phyloP scores from a whole-genome alignment of 1,140 invertebrate genomes.

The Diachasmimorpha longicaudata region DNA sequence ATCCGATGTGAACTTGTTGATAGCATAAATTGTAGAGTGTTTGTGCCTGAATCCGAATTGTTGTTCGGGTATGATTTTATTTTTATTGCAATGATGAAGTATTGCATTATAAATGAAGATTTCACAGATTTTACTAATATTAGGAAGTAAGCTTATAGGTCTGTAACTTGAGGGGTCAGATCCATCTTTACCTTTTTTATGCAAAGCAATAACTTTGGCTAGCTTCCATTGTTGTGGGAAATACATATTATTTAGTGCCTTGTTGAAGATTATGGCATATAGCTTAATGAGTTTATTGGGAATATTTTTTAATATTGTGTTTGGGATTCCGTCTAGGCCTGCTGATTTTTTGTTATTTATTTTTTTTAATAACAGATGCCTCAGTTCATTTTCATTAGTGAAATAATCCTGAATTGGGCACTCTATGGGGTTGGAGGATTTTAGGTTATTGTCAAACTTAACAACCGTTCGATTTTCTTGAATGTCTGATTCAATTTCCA shows the following conservation, averaged over 20 bases:
- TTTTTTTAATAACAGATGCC: no score
- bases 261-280: conserved; percentile 21
- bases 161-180: conserved; percentile 17
- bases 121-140: conserved; percentile 16
- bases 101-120: conserved; percentile 7
- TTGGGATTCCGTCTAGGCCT: no score
- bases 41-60: no score
- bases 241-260: conserved; percentile 17
- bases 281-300: no score
- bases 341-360: no score
- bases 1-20: conserved; percentile 19
- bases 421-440: no score
- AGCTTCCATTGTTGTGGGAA: conserved; percentile 25
- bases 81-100: neutral
- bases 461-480: no score
- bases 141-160: conserved; percentile 20
- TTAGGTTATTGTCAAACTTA: no score
- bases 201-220: conserved; percentile 1
- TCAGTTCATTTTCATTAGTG: no score
- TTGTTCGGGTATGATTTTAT: neutral
- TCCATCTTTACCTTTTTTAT: conserved; percentile 5
- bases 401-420: no score
- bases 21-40: conserved; percentile 6
- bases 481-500: no score
- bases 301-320: no score